Percentiles rank a stretch among this genome's conserved stretches.
Conservation (phyloP, 2,797 vertebrate genomes). For the Epinephelus awoara region DNA sequence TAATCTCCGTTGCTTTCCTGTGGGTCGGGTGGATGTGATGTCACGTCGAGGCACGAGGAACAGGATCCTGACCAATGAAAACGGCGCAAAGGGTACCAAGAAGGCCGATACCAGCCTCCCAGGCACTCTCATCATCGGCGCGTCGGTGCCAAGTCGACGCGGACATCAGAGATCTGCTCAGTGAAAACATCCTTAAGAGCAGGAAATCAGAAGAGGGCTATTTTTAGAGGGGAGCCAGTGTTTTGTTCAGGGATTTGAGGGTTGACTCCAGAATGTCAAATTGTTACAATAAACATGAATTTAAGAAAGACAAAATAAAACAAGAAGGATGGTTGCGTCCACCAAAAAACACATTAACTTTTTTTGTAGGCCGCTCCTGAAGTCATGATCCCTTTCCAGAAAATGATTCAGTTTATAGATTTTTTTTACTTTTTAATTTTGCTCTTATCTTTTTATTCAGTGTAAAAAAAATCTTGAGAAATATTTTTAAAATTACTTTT, state of each 20-base stretch:
- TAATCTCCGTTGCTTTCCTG: conserved; percentile 72
- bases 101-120: conserved; percentile 59
- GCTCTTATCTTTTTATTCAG: not conserved
- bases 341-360: not conserved
- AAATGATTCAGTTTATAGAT: too few relatives aligned
- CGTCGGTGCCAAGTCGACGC: conserved; percentile 55
- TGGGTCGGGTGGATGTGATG: conserved; percentile 84
- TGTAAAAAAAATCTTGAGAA: not conserved
- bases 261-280: not conserved
- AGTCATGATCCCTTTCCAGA: too few relatives aligned
- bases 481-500: not conserved
- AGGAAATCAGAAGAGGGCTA: not conserved
- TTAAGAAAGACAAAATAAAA: not conserved
- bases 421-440: not conserved
- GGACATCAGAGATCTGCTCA: conserved; percentile 16
- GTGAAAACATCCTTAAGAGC: conserved; percentile 31
- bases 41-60: conserved; percentile 75
- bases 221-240: not conserved
- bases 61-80: conserved; percentile 81
- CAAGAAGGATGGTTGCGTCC: not conserved
- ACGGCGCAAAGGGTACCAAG: conserved; percentile 55
- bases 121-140: conserved; percentile 58
- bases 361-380: not conserved
- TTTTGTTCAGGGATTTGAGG: not conserved
- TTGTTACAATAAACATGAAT: not conserved